Conservation (phyloP, 2,888 invertebrate species). For the Eupithecia abbreviata region DNA sequence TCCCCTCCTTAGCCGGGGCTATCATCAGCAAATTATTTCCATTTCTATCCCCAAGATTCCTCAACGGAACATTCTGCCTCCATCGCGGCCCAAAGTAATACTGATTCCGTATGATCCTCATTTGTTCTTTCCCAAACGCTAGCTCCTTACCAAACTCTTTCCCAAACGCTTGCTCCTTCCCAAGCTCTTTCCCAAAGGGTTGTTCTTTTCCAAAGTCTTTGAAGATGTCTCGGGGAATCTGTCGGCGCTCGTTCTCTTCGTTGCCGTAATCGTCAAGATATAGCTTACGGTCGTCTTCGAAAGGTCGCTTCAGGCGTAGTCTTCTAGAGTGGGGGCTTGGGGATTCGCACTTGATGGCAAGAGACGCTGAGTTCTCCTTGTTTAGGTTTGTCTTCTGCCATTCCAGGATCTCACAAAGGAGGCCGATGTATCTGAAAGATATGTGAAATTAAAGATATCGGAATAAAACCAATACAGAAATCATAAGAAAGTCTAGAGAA, state of each 20-base stretch:
- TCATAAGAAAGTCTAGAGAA: too few relatives aligned
- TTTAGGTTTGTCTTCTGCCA: slow-evolving; percentile 89
- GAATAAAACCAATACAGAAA: too few relatives aligned
- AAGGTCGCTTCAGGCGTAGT: slow-evolving; percentile 67
- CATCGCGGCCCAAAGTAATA: slow-evolving; percentile 72
- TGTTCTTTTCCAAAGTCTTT: slow-evolving; percentile 76
- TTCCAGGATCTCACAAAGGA: slow-evolving; percentile 93
- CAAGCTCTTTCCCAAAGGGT: slow-evolving; percentile 66
- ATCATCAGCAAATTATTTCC: slow-evolving; percentile 88
- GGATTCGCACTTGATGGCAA: slow-evolving; percentile 83
- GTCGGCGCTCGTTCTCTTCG: slow-evolving; percentile 71
- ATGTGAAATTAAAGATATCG: too few relatives aligned
- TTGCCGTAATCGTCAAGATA: slow-evolving; percentile 66
- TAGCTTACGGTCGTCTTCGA: slow-evolving; percentile 66
- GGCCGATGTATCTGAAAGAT: slow-evolving; percentile 89
- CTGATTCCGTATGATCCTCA: slow-evolving; percentile 69
- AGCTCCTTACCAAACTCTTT: slow-evolving; percentile 72
- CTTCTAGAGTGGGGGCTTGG: slow-evolving; percentile 70
- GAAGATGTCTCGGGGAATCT: slow-evolving; percentile 66
- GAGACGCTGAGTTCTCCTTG: slow-evolving; percentile 73
- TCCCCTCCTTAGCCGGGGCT: slow-evolving; percentile 79
- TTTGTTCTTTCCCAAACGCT: slow-evolving; percentile 70
- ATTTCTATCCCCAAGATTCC: slow-evolving; percentile 82
- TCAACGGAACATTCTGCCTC: slow-evolving; percentile 77
- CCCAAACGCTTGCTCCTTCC: slow-evolving; percentile 66